phyloP scores from a whole-genome alignment of 2,888 invertebrate species.

The Epinotia brunnichana region DNA sequence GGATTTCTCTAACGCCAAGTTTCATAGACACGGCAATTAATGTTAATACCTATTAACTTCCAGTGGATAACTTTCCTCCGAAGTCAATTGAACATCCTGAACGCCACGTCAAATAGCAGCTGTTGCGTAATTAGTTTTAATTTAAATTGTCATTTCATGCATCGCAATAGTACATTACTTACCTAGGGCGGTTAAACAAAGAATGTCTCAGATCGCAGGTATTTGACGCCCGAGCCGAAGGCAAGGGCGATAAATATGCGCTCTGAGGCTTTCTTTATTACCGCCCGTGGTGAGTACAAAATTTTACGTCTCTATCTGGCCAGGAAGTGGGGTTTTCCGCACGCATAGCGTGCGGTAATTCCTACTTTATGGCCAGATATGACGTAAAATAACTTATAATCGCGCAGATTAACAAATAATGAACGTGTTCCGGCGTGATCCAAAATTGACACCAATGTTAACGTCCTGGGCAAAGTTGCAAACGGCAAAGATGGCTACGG shows the following conservation, averaged over 20 bases:
- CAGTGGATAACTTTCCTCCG: background rate
- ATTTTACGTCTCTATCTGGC: too few species aligned
- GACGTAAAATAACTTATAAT: too few species aligned
- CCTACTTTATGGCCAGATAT: too few species aligned
- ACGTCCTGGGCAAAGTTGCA: constrained; percentile 5
- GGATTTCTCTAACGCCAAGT: background rate
- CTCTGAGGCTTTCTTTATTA: too few species aligned
- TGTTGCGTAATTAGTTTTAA: too few species aligned
- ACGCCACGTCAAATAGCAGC: background rate
- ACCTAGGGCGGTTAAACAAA: too few species aligned
- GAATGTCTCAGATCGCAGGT: too few species aligned
- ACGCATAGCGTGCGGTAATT: too few species aligned
- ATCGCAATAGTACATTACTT: background rate
- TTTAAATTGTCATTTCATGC: background rate
- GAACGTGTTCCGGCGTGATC: background rate
- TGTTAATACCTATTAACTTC: background rate
- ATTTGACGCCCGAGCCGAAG: too few species aligned
- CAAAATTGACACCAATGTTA: background rate
- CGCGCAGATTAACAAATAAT: background rate
- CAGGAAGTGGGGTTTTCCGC: too few species aligned
- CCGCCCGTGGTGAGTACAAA: too few species aligned
- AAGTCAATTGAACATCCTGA: background rate
- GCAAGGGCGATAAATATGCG: too few species aligned
- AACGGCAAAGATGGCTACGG: constrained; percentile 28
- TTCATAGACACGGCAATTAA: background rate